These are phyloP conservation scores for Tetragonula clypearis DNA, from an alignment of 1,140 invertebrate species.

Conservation along the genomic window DNA sequence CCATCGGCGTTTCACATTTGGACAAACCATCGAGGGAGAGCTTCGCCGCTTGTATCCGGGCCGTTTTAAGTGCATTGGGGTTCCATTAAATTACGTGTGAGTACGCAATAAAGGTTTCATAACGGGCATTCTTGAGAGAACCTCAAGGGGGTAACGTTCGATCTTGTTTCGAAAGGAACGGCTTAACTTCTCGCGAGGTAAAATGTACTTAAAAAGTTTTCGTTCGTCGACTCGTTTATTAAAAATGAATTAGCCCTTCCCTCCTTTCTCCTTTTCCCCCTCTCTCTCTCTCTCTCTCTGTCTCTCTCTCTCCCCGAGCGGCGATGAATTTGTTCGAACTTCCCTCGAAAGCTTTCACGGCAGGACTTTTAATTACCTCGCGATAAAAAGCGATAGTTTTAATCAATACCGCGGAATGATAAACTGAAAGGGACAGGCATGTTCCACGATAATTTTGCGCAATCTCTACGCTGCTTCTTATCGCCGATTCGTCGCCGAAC, in stretches of 20 bases:
- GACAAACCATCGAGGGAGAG: conserved; percentile 13
- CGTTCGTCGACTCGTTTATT: conserved; percentile 68
- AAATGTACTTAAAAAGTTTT: conserved; percentile 75
- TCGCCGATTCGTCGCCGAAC: too few species aligned
- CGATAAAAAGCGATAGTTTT: conserved; percentile 23
- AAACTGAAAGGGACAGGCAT: not conserved
- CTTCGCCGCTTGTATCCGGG: conserved; percentile 41
- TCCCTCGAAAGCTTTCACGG: conserved; percentile 35
- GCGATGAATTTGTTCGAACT: conserved; percentile 72
- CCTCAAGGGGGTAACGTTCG: conserved; percentile 35
- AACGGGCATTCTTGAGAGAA: conserved; percentile 62
- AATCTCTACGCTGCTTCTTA: too few species aligned
- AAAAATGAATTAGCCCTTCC: conserved; percentile 74
- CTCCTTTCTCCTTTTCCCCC: conserved; percentile 23
- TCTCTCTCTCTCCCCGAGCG: not conserved
- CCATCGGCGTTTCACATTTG: conserved; percentile 24
- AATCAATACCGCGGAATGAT: not conserved
- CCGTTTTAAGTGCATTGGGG: conserved; percentile 59
- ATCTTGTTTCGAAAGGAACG: conserved; percentile 33
- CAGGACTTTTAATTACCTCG: conserved; percentile 68
- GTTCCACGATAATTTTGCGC: not conserved
- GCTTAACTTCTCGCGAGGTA: conserved; percentile 31
- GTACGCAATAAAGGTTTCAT: conserved; percentile 63
- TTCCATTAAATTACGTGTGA: conserved; percentile 65
- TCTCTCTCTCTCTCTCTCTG: not conserved